Base-by-base conservation (phyloP, 35 echinoderm and acorn worm species). In the Acanthaster planci region DNA sequence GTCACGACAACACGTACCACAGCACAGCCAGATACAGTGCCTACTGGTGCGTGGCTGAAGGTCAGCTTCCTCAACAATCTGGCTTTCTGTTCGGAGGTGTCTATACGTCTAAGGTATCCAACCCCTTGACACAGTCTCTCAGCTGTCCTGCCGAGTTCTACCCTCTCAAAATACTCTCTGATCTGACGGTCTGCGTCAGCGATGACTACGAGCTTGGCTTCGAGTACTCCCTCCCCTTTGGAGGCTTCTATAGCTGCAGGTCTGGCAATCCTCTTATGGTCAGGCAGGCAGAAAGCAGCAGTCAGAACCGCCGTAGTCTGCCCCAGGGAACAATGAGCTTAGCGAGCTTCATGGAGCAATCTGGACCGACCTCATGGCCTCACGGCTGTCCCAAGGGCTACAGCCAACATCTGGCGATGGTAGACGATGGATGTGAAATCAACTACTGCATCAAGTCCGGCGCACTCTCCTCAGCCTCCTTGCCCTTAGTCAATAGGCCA, bases 71-170 rank as follows among this genome's bases (percentile, higher is more conserved):
- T 21, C 56, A 51, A 30, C 26, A 85, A 40, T 68, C 83, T 27
- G 83, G 83, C 1, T 85, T 64, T 26, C 60, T 85, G 21, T 85
- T 85, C 37, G 83, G 83, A 17, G 83, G 83, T 26, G 60, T 85
- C 37, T 85, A 23, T 36, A 72, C 83, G 1, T 27, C 58, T 19
- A 85, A 60, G 14, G 60, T 85, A 12, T 21, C 39, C 37, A 85
- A 85, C 50, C 83, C 83, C 1, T 38, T 85, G 34, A 85, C 83
- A 9, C 53, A 85, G 21, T 16, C 35, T 22, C 31, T 27, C 1
- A 30, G 35, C 34, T 85, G 83, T 34, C 83, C 83, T 51, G 60
- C 55, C 8, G 38, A 55, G 18, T 85, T 85, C 40, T 51, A 44
- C 36, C 57, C 83, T 21, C 29, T 67, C 37, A 16, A 37, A 2